Base-by-base conservation (phyloP, 2,888 invertebrate genomes). In the Pristionchus fissidentatus region DNA sequence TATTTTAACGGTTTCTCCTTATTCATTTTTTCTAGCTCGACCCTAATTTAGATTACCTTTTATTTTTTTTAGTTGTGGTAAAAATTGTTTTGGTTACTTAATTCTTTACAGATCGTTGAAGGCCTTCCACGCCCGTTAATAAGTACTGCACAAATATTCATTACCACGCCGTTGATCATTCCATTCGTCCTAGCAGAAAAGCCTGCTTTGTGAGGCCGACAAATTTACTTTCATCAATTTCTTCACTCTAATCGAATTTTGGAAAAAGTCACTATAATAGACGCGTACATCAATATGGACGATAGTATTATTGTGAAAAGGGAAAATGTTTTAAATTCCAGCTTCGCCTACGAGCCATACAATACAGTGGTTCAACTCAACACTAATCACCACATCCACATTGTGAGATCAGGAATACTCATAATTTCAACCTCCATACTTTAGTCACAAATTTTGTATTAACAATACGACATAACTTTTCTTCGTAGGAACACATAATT, bases 301-400 rank as follows among this genome's bases (percentile, higher is more conserved):
- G n/a, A n/a, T n/a, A n/a, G n/a, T 38, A 22, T 38, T 66, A 0
- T 2, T 57, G 15, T 3, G 32, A 32, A 13, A 3, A 41, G 35
- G 5, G 29, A 66, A 38, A n/a, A n/a, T n/a, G 19, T 38, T 8
- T 10, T 19, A 10, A 2, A 32, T 32, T 7, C 15, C 38, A 66
- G 66, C 38, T 38, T n/a, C 38, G 35, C 35, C 66, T 66, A 38
- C 66, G 66, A 66, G 32, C 66, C 66, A n/a, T 66, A 66, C 66
- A 66, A 66, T 22, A 66, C 66, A 38, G 41, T 35, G 38, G 66
- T 66, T 3, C 66, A 66, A 66, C 66, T 66, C 1, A 38, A 66
- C 22, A 66, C 66, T 29, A 66, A 3, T 41, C 38, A 66, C 38
- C 66, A 66, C 38, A 38, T 41, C 19, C 15, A 38, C 7, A 66